These are phyloP conservation scores for Cylindroiulus punctatus DNA, from an alignment of 2,888 invertebrate species.

Conservation along the genomic window DNA sequence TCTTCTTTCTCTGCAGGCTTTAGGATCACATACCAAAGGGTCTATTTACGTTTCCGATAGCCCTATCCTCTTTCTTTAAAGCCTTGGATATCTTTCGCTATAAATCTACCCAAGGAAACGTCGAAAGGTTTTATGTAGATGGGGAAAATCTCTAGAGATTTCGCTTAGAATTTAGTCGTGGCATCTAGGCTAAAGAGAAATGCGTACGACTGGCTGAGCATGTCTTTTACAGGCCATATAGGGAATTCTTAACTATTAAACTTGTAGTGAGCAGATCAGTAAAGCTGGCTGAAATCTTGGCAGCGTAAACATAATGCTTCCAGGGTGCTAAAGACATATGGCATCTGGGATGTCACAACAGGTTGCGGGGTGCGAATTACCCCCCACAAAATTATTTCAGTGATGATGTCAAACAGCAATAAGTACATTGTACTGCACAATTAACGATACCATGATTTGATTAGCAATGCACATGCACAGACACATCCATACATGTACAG, in stretches of 20 bases:
- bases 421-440: no score
- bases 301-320: neutral
- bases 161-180: neutral
- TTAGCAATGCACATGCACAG: neutral
- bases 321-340: neutral
- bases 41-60: conserved; percentile 40
- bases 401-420: no score
- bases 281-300: neutral
- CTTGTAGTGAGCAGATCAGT: neutral
- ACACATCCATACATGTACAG: no score
- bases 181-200: neutral
- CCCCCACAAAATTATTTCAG: no score
- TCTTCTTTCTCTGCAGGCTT: conserved; percentile 44
- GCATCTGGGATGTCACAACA: neutral
- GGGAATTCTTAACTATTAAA: conserved; percentile 30
- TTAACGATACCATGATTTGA: no score
- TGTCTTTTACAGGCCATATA: neutral
- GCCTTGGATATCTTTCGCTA: conserved; percentile 15
- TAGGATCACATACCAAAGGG: conserved; percentile 6
- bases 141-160: conserved; percentile 41
- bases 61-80: conserved; percentile 44
- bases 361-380: neutral
- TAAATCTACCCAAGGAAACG: conserved; percentile 2
- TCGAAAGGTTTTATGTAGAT: conserved; percentile 48
- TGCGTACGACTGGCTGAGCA: neutral